Evolutionary conservation across 2,113 vertebrate species (phyloP).

Genomic region (Hydropotes inermis): DNA sequence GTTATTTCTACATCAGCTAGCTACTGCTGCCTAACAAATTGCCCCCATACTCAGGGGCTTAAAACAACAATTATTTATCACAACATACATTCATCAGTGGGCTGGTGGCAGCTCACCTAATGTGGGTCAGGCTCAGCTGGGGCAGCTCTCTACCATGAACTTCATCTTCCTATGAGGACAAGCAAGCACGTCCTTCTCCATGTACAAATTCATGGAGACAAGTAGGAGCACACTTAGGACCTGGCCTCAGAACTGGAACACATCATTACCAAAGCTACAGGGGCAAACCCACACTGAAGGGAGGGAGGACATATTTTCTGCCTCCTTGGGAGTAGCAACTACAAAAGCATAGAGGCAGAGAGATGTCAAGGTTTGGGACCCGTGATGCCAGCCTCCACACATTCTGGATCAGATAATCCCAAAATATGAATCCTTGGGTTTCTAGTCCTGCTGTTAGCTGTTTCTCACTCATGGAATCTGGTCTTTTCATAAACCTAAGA

Average conservation of each 20-base stretch:
- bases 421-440: background rate
- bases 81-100: accelerated
- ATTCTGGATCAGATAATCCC: background rate
- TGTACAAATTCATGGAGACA: background rate
- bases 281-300: background rate
- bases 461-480: background rate
- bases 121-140: background rate
- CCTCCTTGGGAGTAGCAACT: background rate
- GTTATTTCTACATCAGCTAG: background rate
- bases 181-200: no score
- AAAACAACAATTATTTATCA: no score
- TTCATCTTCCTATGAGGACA: background rate
- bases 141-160: no score
- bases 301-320: accelerated
- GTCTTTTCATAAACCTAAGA: background rate
- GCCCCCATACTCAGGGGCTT: background rate
- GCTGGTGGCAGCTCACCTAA: background rate
- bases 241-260: background rate
- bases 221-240: no score
- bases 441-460: background rate
- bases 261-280: background rate
- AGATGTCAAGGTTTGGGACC: background rate
- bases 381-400: accelerated
- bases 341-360: background rate
- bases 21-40: background rate